A percentile compares a stretch with the other conserved stretches of the same genome.
phyloP scores from a whole-genome alignment of 2,113 vertebrate genomes.

The Psilopogon haemacephalus region DNA sequence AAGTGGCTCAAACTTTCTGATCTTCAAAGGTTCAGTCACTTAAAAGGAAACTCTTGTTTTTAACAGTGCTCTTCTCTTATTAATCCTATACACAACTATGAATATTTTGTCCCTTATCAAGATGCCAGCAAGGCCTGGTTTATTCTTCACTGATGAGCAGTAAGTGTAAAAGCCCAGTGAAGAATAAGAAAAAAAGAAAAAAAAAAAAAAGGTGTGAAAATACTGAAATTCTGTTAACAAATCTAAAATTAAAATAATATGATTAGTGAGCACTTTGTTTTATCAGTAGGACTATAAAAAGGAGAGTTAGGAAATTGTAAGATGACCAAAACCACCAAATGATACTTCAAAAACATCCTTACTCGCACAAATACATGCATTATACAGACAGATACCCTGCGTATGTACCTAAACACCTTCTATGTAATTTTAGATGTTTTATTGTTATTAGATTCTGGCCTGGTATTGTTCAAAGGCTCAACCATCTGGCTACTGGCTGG shows the following conservation, averaged over 20 bases:
- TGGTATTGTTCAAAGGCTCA: neutral
- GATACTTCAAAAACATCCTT: neutral
- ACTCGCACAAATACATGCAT: rapidly evolving
- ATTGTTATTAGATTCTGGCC: neutral
- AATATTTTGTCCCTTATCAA: neutral
- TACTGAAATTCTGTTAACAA: neutral
- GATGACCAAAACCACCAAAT: neutral
- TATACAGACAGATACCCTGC: neutral
- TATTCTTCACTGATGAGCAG: neutral
- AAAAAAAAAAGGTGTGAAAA: neutral
- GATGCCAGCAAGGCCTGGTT: neutral
- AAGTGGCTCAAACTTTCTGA: neutral
- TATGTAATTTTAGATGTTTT: neutral
- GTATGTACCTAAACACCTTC: neutral
- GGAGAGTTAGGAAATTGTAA: neutral
- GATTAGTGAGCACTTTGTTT: neutral
- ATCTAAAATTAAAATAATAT: neutral
- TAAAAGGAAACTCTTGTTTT: neutral
- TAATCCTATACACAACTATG: neutral
- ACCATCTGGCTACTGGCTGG: neutral
- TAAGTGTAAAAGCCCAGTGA: neutral
- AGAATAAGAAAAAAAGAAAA: neutral
- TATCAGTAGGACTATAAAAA: neutral
- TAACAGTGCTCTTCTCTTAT: neutral
- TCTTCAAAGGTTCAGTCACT: neutral